phyloP scores from a whole-genome alignment of 2,888 invertebrate species.

The Lepidocyrtoides sp. region DNA sequence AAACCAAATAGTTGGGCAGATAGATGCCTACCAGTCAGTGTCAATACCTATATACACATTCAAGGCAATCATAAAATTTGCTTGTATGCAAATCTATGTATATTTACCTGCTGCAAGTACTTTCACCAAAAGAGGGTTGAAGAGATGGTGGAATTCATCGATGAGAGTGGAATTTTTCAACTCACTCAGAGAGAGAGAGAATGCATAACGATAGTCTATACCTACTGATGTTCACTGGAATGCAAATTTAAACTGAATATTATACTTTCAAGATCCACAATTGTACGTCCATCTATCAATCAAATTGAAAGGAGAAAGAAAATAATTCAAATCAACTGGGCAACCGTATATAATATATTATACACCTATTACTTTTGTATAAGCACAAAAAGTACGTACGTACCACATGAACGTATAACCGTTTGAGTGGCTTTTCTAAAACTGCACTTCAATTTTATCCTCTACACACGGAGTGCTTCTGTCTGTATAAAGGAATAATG shows the following conservation, averaged over 20 bases:
- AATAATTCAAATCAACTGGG: conserved; percentile 35
- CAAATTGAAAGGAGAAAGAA: conserved; percentile 54
- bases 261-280: background rate
- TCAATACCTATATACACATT: no score
- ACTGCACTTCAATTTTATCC: background rate
- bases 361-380: background rate
- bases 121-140: background rate
- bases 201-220: background rate
- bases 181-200: no score
- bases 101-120: background rate
- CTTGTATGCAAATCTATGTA: background rate
- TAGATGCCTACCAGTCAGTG: no score
- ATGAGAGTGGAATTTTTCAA: background rate
- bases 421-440: background rate
- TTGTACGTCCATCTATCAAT: conserved; percentile 62
- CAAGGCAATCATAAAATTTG: no score
- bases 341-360: background rate
- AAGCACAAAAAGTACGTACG: background rate
- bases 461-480: background rate
- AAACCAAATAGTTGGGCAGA: no score
- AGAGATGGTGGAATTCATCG: background rate
- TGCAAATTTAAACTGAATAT: conserved; percentile 53
- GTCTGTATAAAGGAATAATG: background rate
- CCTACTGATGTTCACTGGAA: background rate
- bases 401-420: no score